Evolutionary conservation across 1,140 invertebrate species (phyloP).

Genomic region (Hypothenemus hampei): DNA sequence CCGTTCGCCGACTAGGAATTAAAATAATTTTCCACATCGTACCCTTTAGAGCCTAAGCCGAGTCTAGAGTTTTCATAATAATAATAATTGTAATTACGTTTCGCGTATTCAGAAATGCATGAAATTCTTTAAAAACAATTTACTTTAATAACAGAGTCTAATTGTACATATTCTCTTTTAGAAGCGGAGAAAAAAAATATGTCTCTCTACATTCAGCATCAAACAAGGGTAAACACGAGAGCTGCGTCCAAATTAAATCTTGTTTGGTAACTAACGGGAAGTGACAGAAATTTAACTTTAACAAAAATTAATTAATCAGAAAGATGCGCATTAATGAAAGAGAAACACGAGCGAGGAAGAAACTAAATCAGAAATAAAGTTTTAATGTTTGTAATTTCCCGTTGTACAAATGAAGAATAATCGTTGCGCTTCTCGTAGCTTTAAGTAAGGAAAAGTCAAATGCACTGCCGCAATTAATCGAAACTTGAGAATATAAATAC

Average conservation of each 20-base stretch:
- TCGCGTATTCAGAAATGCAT: constrained; percentile 8
- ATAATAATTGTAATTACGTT: constrained; percentile 8
- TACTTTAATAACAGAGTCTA: not conserved
- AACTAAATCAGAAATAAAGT: constrained; percentile 20
- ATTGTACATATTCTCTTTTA: not conserved
- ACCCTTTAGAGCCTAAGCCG: not conserved
- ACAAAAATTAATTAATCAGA: constrained; percentile 24
- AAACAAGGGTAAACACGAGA: not conserved
- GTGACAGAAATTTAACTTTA: constrained; percentile 16
- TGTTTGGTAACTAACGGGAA: not conserved
- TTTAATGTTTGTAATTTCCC: constrained; percentile 20
- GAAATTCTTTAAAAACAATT: constrained; percentile 9
- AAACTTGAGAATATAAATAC: too few relatives aligned
- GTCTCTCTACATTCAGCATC: not conserved
- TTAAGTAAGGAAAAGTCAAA: too few relatives aligned
- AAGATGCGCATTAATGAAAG: constrained; percentile 11
- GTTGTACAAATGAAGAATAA: constrained; percentile 17
- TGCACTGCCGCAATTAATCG: too few relatives aligned
- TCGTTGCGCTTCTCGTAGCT: constrained; percentile 17
- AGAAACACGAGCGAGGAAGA: constrained; percentile 6
- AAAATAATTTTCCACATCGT: constrained; percentile 7
- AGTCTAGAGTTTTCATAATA: constrained; percentile 4
- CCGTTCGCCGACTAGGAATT: constrained; percentile 3
- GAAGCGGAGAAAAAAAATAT: not conserved
- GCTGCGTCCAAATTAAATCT: too few relatives aligned